Evolutionary conservation across 2,888 invertebrate genomes (phyloP).

Genomic region (Troides aeacus): DNA sequence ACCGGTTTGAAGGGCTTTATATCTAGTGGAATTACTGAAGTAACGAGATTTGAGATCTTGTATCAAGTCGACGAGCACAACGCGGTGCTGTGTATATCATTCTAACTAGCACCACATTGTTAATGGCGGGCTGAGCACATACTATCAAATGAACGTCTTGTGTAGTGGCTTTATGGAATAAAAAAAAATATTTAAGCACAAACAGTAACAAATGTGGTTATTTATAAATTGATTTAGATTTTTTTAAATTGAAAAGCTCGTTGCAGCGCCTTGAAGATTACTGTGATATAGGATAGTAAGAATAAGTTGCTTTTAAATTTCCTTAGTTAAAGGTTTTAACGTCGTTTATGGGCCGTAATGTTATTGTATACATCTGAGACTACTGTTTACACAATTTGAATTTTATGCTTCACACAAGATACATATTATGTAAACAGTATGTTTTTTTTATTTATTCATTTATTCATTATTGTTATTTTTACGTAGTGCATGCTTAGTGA

Average conservation of each 20-base stretch:
- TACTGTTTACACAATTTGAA: constrained; percentile 23
- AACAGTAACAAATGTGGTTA: neutral
- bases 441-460: neutral
- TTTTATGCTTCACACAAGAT: constrained; percentile 16
- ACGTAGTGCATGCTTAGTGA: constrained; percentile 73
- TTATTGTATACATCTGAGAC: constrained; percentile 19
- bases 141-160: no score
- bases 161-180: no score
- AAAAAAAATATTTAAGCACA: neutral
- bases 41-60: no score
- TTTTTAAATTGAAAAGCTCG: neutral
- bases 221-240: neutral
- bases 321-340: neutral
- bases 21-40: no score
- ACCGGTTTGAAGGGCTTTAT: no score
- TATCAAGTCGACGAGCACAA: no score
- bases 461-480: constrained; percentile 33
- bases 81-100: no score
- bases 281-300: neutral
- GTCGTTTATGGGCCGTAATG: constrained; percentile 23
- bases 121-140: no score
- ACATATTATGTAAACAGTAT: constrained; percentile 31
- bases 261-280: neutral
- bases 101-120: no score
- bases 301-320: neutral